Evolutionary conservation across 1,140 invertebrate genomes (phyloP).

Genomic region (Rhagoletis zephyria): DNA sequence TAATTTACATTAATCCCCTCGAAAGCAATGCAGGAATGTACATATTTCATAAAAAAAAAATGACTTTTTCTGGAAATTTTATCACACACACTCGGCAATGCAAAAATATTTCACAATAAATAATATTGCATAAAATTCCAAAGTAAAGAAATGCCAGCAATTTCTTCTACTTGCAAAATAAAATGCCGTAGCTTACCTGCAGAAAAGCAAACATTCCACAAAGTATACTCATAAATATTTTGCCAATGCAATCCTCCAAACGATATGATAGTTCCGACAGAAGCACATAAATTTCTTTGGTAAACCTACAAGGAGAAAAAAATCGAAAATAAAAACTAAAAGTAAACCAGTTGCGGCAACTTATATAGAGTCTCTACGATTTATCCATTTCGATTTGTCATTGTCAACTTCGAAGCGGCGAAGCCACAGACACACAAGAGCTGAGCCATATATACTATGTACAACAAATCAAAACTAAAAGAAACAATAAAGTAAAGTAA

Average conservation of each 20-base stretch:
- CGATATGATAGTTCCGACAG: conserved; percentile 25
- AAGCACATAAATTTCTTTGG: conserved; percentile 16
- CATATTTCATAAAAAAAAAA: no score
- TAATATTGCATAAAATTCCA: conserved; percentile 1
- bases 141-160: not conserved
- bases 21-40: no score
- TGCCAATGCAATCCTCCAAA: not conserved
- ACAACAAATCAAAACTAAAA: conserved; percentile 2
- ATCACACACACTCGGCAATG: no score
- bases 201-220: not conserved
- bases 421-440: not conserved
- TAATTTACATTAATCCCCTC: no score
- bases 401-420: conserved; percentile 22
- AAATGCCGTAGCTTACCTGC: not conserved
- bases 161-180: not conserved
- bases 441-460: not conserved
- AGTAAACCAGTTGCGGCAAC: conserved; percentile 2
- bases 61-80: no score
- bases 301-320: not conserved
- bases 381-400: conserved; percentile 47
- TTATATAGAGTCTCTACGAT: not conserved
- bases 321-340: no score
- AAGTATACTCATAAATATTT: conserved; percentile 35
- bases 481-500: not conserved
- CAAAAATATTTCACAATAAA: not conserved